Evolutionary conservation across 1,140 invertebrate genomes (phyloP).

Genomic region (Drosophila azteca): DNA sequence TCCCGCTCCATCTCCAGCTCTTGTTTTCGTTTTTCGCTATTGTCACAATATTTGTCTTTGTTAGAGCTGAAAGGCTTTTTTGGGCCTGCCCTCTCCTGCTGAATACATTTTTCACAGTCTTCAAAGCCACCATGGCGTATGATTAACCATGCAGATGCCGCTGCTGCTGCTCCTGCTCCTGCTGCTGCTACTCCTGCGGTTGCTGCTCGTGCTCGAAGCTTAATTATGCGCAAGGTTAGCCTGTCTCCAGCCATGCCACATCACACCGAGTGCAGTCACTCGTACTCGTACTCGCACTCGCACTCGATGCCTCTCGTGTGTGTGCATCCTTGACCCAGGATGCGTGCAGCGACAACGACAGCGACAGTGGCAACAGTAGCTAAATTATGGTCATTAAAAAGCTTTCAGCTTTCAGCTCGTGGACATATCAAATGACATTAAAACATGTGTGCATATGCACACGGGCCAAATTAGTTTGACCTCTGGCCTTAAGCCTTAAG

Average conservation of each 20-base stretch:
- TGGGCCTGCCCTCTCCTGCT: slow-evolving; percentile 31
- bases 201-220: slow-evolving; percentile 49
- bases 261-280: background rate
- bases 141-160: slow-evolving; percentile 72
- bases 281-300: background rate
- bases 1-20: slow-evolving; percentile 6
- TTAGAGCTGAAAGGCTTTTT: slow-evolving; percentile 69
- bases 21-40: slow-evolving; percentile 39
- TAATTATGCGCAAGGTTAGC: slow-evolving; percentile 65
- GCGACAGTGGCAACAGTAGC: slow-evolving; percentile 13
- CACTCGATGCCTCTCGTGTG: slow-evolving; percentile 5
- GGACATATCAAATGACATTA: slow-evolving; percentile 50
- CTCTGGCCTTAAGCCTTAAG: slow-evolving; percentile 6
- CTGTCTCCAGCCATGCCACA: background rate
- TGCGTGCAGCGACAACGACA: slow-evolving; percentile 1
- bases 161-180: slow-evolving; percentile 26
- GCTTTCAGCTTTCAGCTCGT: slow-evolving; percentile 71
- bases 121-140: slow-evolving; percentile 62
- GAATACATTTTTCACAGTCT: slow-evolving; percentile 59
- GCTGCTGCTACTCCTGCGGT: slow-evolving; percentile 39
- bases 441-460: slow-evolving; percentile 28
- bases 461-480: slow-evolving; percentile 16
- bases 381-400: slow-evolving; percentile 66
- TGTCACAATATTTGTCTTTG: slow-evolving; percentile 76
- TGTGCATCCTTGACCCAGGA: slow-evolving; percentile 68